These are phyloP conservation scores for Tinea semifulvella DNA, from an alignment of 2,888 invertebrate genomes.

Conservation along the genomic window DNA sequence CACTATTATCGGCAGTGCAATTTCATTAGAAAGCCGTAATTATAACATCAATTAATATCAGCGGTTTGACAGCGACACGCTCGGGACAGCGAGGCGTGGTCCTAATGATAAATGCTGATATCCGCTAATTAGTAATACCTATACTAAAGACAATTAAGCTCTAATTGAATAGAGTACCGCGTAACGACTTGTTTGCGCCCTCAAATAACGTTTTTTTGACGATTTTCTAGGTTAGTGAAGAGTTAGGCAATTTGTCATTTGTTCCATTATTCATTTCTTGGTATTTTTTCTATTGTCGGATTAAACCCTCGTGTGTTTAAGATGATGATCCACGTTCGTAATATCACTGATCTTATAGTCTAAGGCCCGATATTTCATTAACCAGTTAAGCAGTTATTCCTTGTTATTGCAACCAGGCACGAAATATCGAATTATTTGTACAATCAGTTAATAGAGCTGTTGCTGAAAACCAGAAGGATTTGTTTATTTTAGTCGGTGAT, in stretches of 20 bases:
- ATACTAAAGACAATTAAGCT: slow-evolving; percentile 12
- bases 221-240: slow-evolving; percentile 1
- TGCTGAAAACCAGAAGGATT: no score
- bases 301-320: no score
- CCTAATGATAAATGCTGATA: slow-evolving; percentile 16
- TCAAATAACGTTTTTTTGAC: slow-evolving; percentile 1
- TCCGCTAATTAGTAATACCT: slow-evolving; percentile 15
- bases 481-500: no score
- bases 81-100: slow-evolving; percentile 26
- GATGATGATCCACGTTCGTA: no score
- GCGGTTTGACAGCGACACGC: slow-evolving; percentile 37
- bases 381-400: no score
- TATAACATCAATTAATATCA: slow-evolving; percentile 43
- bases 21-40: slow-evolving; percentile 41
- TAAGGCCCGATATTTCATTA: no score
- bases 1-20: slow-evolving; percentile 27
- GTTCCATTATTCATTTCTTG: no score
- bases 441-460: no score
- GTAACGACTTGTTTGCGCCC: slow-evolving; percentile 7
- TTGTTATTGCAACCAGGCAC: no score
- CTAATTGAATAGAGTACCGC: slow-evolving; percentile 13
- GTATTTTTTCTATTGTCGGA: no score
- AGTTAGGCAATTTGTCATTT: background rate
- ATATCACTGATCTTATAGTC: no score
- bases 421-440: no score